Evolutionary conservation across 2,797 vertebrate genomes (phyloP), one percentile per base, ranked within the genome.

Genomic region (Phataginus tetradactyla): DNA sequence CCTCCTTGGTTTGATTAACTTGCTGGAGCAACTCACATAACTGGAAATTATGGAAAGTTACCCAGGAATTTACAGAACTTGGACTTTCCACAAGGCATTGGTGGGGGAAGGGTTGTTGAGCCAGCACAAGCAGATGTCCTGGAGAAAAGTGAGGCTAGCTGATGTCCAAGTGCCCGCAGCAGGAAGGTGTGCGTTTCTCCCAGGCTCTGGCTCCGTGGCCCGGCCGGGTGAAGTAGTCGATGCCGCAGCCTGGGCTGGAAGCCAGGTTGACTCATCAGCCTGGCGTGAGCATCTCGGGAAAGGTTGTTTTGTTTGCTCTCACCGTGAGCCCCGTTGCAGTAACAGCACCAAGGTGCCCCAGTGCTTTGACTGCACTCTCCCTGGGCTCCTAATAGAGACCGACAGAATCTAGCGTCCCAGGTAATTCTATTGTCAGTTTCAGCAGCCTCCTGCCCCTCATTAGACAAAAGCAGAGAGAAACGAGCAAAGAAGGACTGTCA

Each of bases 361-460:
- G 74, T 27, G 90, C 74, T 86, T 96, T 74, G 83, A 81, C 86
- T 91, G 45, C 34, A 93, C 88, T 84, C 93, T 97, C 75, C 69
- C 93, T 68, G 63, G 88, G 69, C 66, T 94, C 45, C 90, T 98
- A 97, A 98, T 94, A 92, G 90, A 98, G 95, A 98, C 25, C 88
- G 97, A 97, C 95, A 96, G 97, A 81, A 88, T 90, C 94, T 92
- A 74, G 92, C 80, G 0, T 83, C 77, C 84, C 61, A 93, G 91
- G 96, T 96, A 98, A 97, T 97, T 96, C 97, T 79, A 96, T 89
- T 96, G 96, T 96, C 95, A 92, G 95, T 83, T 96, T 97, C 72
- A 12, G 94, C 93, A 95, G 80, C 87, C 91, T 96, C 74, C 85
- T 93, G 94, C 12, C 57, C 92, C 94, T 97, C 80, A 77, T 97